A percentile compares a stretch with the other conserved stretches of the same genome.
Evolutionary conservation across 1,140 invertebrate species (phyloP).

Genomic region (Drosophila sp.): DNA sequence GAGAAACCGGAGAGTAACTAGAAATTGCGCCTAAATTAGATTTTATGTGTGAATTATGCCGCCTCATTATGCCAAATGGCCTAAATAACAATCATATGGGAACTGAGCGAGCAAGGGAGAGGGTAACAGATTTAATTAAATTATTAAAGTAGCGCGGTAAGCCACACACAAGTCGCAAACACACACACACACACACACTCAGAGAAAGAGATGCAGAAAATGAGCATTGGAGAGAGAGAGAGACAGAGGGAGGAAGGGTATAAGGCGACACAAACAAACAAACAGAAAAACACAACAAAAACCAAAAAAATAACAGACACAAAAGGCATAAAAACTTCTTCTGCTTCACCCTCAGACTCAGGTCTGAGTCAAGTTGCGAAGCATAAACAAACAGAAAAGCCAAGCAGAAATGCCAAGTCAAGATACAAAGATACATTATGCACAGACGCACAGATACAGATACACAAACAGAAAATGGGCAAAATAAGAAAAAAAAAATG

Average conservation of each 20-base stretch:
- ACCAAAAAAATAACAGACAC: constrained; percentile 51
- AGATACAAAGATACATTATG: constrained; percentile 65
- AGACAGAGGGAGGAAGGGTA: not conserved
- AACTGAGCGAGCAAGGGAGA: constrained; percentile 19
- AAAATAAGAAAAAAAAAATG: constrained; percentile 28
- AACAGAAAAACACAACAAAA: constrained; percentile 26
- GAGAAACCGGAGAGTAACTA: constrained; percentile 53
- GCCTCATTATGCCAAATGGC: constrained; percentile 77
- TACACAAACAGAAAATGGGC: constrained; percentile 39
- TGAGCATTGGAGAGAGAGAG: constrained; percentile 10
- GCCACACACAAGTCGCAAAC: constrained; percentile 38
- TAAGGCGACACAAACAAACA: constrained; percentile 56
- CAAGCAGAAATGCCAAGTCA: constrained; percentile 34
- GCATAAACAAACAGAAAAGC: constrained; percentile 62
- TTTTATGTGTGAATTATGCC: constrained; percentile 75
- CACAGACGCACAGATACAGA: constrained; percentile 60
- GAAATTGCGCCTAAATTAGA: constrained; percentile 65
- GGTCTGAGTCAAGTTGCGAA: constrained; percentile 56
- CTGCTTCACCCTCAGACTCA: constrained; percentile 13
- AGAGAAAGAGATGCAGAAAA: constrained; percentile 27
- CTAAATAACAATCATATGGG: constrained; percentile 75
- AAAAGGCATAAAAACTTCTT: constrained; percentile 70
- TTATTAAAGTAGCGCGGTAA: constrained; percentile 76
- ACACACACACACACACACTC: constrained; percentile 31
- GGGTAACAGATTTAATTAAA: constrained; percentile 72